Base-by-base conservation (phyloP, 2,888 invertebrate genomes). In the Aleiodes alternator region DNA sequence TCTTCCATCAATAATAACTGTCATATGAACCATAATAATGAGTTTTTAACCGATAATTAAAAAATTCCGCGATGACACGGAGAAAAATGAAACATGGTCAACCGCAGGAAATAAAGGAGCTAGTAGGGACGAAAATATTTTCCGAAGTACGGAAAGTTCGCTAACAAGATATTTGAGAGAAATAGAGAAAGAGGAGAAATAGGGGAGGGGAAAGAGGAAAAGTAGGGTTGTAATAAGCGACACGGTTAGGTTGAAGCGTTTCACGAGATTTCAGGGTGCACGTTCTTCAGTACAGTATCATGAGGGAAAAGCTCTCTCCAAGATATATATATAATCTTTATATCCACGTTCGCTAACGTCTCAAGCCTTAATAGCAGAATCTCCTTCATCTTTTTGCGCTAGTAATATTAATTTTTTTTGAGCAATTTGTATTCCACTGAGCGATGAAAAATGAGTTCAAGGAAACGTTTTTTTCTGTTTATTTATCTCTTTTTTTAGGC, bases 211-310 rank as follows among this genome's bases (percentile, higher is more conserved):
- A 8, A 4, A 38, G 38, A 8, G 38, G 38, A 7, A 43, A 9
- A 43, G 50, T 51, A 31, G 31, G 51, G 23, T 14, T 64, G 61
- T 72, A 72, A 64, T 61, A 64, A 72, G 69, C 34, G 61, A 72
- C 53, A 61, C 34, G 16, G 53, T 38, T 38, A 43, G 64, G 43
- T 16, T 11, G 23, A 29, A 61, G 61, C 34, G 51, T 64, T 72
- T 72, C 61, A 72, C 72, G 72, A 72, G 72, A 72, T 72, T 61
- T 72, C 72, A 61, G 31, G 72, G 31, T 51, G 64, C 72, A 43
- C 43, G 61, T 53, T 53, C 64, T 48, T 61, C n/a, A 53, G 61
- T 51, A 34, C 7, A 53, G 61, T 51, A 34, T 12, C 38, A 9
- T 23, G 4, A 38, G 16, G 51, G 61, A 51, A 51, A 53, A 61